Conservation (phyloP, 2,113 vertebrate genomes). For the Litocranius walleri region DNA sequence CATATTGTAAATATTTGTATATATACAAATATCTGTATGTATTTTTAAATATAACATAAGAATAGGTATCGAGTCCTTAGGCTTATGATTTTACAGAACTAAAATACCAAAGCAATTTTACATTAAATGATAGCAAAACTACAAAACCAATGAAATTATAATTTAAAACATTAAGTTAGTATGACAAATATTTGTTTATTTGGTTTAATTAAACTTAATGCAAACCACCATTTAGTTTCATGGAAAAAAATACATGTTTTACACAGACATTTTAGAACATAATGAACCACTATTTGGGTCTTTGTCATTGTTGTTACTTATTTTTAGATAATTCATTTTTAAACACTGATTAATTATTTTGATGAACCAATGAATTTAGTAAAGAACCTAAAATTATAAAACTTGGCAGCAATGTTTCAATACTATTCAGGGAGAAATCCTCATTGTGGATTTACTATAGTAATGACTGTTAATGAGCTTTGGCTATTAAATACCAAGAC, state of each 20-base stretch:
- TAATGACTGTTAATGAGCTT: slow-evolving; percentile 7
- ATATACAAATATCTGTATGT: background rate
- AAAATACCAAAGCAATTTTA: background rate
- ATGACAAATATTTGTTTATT: background rate
- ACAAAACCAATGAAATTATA: background rate
- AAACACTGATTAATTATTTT: background rate
- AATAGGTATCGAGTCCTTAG: background rate
- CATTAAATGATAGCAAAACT: background rate
- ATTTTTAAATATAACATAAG: background rate
- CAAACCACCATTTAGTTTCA: background rate
- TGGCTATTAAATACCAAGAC: slow-evolving; percentile 8
- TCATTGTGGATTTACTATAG: background rate
- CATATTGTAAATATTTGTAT: background rate
- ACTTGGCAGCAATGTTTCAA: background rate
- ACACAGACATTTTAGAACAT: background rate
- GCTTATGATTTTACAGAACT: background rate
- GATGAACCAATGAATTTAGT: background rate
- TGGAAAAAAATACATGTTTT: background rate
- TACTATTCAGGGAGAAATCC: slow-evolving; percentile 9
- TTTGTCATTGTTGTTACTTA: background rate
- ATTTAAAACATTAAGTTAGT: background rate
- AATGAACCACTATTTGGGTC: background rate
- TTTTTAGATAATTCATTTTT: slow-evolving; percentile 21
- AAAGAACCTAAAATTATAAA: slow-evolving; percentile 34
- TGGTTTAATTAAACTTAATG: background rate